Conservation (phyloP, 1,140 invertebrate genomes). For the Drosophila kikkawai region DNA sequence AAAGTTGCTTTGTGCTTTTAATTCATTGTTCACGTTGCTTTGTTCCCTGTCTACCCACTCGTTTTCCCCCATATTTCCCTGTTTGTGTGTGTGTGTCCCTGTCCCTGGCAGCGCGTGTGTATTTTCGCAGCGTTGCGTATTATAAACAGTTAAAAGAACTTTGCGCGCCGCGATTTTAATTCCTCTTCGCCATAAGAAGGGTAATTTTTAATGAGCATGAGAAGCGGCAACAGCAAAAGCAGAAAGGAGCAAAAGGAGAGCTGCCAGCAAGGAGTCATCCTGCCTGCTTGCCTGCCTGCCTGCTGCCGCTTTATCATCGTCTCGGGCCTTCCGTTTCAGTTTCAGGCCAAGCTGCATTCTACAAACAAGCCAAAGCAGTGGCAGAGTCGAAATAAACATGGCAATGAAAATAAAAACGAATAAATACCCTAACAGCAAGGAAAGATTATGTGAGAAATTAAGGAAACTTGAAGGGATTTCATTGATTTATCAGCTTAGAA, state of each 20-base stretch:
- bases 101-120: conserved; percentile 23
- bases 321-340: conserved; percentile 61
- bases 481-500: background rate
- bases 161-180: conserved; percentile 75
- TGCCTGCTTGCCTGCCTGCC: conserved; percentile 25
- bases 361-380: conserved; percentile 22
- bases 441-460: background rate
- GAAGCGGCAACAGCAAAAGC: background rate
- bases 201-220: conserved; percentile 76
- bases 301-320: conserved; percentile 48
- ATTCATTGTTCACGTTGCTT: conserved; percentile 59
- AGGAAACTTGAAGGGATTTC: background rate
- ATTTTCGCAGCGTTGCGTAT: conserved; percentile 71
- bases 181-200: conserved; percentile 74
- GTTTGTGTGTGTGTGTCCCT: conserved; percentile 10
- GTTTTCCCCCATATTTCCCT: background rate
- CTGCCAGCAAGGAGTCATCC: conserved; percentile 51
- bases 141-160: conserved; percentile 79
- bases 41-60: conserved; percentile 20
- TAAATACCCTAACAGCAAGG: conserved; percentile 1
- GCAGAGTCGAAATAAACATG: conserved; percentile 23
- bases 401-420: conserved; percentile 9
- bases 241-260: conserved; percentile 20
- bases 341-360: conserved; percentile 58
- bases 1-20: conserved; percentile 61